Evolutionary conservation across 2,113 vertebrate genomes (phyloP), one percentile per base, ranked within the genome.

Genomic region (Tragelaphus imberbis): DNA sequence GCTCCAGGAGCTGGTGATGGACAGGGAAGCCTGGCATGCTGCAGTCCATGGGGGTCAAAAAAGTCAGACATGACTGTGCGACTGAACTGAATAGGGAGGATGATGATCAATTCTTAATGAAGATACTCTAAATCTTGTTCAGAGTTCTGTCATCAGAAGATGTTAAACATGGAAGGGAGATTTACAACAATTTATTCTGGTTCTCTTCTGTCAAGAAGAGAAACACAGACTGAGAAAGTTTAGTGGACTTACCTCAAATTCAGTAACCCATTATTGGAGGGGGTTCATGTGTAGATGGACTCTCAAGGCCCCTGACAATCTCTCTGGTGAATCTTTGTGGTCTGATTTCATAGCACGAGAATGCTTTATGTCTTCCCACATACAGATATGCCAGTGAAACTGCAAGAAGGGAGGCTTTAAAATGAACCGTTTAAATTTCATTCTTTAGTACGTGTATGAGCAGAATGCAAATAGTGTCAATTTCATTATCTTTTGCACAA

Each of bases 381-480:
- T 6, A 77, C 10, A 89, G 88, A 71, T 93, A 44, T 84, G 63
- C 63, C 84, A 95, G 58, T 84, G 63, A 93, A 94, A 84, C 85
- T 89, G 61, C 56, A 75, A 89, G 56, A 86, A 92, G 53, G 63
- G 21, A 77, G 65, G 84, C 79, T 97, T 93, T 40, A 44, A 97
- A 97, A 90, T 51, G 58, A 98, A 59, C 40, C 25, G 95, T 97
- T 97, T 90, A 84, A 33, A 91, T 94, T 97, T 94, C 53, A 94
- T 75, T 91, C 97, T 95, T 97, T 33, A 56, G 36, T 91, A 89
- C 88, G 71, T 96, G 71, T 98, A 68, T 90, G 90, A 95, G 55
- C 94, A 97, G 95, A 97, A 97, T 98, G 96, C 89, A 98, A 98
- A 98, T 94, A 33, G 63, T 98, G 82, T 98, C 88, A 97, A 58